Conservation (phyloP, 2,113 vertebrate species). For the Rhinolophus ferrumequinum region DNA sequence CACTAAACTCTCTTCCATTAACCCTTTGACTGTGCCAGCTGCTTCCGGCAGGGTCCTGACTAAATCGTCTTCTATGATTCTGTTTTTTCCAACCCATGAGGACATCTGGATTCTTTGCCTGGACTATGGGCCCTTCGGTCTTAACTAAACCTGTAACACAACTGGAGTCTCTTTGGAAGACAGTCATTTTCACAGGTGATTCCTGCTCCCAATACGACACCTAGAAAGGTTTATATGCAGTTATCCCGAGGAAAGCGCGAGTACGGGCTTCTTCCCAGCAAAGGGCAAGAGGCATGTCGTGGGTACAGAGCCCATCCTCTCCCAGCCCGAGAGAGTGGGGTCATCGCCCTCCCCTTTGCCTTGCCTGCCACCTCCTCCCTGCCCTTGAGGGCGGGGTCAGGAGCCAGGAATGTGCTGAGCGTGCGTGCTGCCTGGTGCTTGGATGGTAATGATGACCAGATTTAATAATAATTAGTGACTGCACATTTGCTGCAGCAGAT, state of each 20-base stretch:
- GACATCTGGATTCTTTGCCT: not conserved
- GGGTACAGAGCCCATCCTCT: not conserved
- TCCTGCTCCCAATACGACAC: rapidly evolving
- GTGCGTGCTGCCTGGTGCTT: not conserved
- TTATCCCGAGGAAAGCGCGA: rapidly evolving
- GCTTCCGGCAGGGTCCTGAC: not conserved
- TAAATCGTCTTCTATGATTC: not conserved
- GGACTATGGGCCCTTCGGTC: not conserved
- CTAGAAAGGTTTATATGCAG: too few relatives aligned
- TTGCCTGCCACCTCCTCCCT: not conserved
- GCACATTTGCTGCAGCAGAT: not conserved
- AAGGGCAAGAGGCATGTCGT: rapidly evolving
- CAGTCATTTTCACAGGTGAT: not conserved
- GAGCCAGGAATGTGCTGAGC: not conserved
- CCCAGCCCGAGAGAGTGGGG: rapidly evolving
- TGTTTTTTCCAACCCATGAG: not conserved
- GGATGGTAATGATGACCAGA: not conserved
- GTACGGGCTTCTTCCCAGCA: not conserved
- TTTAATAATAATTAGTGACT: not conserved
- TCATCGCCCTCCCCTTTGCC: not conserved
- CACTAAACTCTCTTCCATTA: rapidly evolving
- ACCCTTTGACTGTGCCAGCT: rapidly evolving
- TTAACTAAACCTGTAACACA: not conserved
- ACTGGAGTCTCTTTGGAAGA: not conserved
- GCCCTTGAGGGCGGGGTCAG: not conserved